Evolutionary conservation across 1,140 invertebrate species (phyloP), one percentile per base, ranked within the genome.

Genomic region (Cylas formicarius): DNA sequence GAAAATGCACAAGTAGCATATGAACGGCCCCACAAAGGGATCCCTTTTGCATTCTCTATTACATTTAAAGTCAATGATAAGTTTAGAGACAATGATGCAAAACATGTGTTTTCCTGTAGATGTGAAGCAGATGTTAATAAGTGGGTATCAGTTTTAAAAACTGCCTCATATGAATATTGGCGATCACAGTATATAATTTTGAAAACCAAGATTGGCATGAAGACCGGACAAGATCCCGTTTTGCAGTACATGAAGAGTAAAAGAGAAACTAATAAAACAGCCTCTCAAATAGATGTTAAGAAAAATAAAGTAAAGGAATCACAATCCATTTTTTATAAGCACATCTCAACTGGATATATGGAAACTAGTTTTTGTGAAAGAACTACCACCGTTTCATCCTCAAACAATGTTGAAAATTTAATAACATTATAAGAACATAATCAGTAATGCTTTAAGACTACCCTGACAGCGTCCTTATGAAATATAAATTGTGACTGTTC

Each of bases 51-150:
- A 21, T 23, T 38, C 13, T 22, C 35, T 7, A 23, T 14, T 38
- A 24, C n/a, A 35, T 13, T 32, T 32, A 32, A 6, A 32, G 17
- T 8, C 29, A 32, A 32, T 32, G 56, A 58, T 42, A 61, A 50
- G 50, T 39, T 51, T 27, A 46, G 49, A 45, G 56, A 60, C 39
- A 59, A 54, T 39, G 61, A 65, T 49, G 46, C 58, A 2, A 66
- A 65, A 48, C 63, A 66, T 49, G 54, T 66, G 49, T 66, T 66
- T 55, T 57, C 61, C 19, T 66, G 63, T 44, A 39, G 60, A 9
- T 65, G 62, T 49, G 57, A 63, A 24, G 50, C 41, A 11, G 62
- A 66, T 47, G 57, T 64, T 6, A 63, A 58, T 36, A 60, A 55
- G 48, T 66, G 63, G 63, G 62, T 66, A 6, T 45, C 58, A 14